phyloP scores from a whole-genome alignment of 2,888 invertebrate species.

The Holacanthella duospinosa region DNA sequence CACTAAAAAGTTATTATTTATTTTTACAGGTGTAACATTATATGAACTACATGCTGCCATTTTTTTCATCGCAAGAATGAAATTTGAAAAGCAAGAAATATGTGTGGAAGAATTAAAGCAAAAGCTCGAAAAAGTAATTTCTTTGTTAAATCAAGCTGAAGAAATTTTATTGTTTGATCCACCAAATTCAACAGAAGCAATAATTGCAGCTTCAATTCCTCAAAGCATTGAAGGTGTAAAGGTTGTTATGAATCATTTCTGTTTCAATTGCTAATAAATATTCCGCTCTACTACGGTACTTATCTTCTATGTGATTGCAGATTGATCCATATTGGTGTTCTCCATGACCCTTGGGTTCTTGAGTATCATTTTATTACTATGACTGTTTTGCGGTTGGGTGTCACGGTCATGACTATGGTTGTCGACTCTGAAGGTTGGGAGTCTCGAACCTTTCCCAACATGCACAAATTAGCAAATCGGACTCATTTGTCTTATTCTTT shows the following conservation, averaged over 20 bases:
- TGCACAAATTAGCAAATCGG: no score
- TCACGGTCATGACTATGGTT: no score
- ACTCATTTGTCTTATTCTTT: no score
- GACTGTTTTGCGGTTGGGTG: no score
- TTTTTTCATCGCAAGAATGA: conserved; percentile 39
- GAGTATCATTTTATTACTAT: no score
- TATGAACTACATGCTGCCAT: conserved; percentile 43
- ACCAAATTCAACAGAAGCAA: conserved; percentile 38
- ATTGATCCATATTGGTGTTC: no score
- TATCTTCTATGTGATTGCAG: no score
- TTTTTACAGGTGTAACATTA: conserved; percentile 39
- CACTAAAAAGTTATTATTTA: background rate
- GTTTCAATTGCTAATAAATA: no score
- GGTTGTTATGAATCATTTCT: conserved; percentile 11
- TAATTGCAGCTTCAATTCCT: conserved; percentile 31
- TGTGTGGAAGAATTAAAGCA: conserved; percentile 33
- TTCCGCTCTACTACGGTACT: no score
- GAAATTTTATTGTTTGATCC: conserved; percentile 39
- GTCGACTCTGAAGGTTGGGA: no score
- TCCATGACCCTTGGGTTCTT: no score
- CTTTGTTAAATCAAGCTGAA: conserved; percentile 37
- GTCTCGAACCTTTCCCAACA: no score
- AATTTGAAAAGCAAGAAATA: conserved; percentile 37
- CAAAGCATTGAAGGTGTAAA: conserved; percentile 23
- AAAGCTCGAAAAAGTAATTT: conserved; percentile 37